Evolutionary conservation across 2,113 vertebrate genomes (phyloP).

Genomic region (Oreocharis arfaki): DNA sequence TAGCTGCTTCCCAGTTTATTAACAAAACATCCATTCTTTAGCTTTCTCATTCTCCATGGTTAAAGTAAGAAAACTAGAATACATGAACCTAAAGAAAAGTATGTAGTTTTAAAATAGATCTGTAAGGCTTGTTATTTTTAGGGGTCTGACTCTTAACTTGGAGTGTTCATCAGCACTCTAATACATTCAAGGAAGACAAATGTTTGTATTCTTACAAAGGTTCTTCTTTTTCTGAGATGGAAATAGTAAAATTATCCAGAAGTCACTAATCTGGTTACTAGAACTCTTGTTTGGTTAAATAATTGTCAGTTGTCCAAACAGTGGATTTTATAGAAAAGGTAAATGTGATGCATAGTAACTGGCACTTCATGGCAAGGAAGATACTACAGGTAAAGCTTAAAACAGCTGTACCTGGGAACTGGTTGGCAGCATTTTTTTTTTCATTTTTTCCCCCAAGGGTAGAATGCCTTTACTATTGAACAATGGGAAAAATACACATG

Average conservation of each 20-base stretch:
- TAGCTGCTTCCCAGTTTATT: neutral
- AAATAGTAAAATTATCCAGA: neutral
- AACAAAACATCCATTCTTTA: neutral
- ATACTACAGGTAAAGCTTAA: neutral
- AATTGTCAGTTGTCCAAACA: neutral
- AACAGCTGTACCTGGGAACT: neutral
- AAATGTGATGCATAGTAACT: neutral
- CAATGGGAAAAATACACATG: neutral
- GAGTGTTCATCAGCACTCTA: neutral
- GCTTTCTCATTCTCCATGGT: neutral
- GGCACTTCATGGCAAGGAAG: neutral
- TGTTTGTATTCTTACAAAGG: neutral
- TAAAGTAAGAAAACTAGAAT: neutral
- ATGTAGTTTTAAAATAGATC: neutral
- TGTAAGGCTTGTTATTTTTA: neutral
- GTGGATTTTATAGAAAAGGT: neutral
- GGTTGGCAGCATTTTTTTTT: neutral
- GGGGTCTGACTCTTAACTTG: neutral
- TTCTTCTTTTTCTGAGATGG: neutral
- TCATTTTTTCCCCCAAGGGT: accelerated
- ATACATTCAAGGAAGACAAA: neutral
- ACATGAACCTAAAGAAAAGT: neutral
- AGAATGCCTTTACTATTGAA: neutral
- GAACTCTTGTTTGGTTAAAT: neutral
- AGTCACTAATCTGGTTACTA: neutral